Percentiles rank a stretch among this genome's conserved stretches.
These are phyloP conservation scores for Amiota mariae DNA, from an alignment of 2,888 invertebrate genomes.

Conservation along the genomic window DNA sequence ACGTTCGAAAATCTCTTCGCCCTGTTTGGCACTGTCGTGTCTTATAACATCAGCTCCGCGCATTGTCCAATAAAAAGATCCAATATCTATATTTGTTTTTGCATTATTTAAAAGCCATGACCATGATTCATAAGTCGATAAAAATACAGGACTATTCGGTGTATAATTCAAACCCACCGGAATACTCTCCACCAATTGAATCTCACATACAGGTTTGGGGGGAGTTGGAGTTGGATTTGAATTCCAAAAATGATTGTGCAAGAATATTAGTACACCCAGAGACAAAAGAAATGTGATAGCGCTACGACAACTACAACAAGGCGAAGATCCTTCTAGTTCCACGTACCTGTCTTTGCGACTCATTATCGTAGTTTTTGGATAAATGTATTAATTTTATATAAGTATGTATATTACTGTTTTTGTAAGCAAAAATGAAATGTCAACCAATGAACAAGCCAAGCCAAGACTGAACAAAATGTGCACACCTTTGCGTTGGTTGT, in stretches of 20 bases:
- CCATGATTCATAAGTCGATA: conserved; percentile 88
- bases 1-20: conserved; percentile 89
- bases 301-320: too few species aligned
- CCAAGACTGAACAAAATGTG: too few species aligned
- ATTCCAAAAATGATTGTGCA: neutral
- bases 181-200: conserved; percentile 92
- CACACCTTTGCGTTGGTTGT: too few species aligned
- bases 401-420: too few species aligned
- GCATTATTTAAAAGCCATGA: conserved; percentile 84
- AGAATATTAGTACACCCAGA: neutral
- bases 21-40: conserved; percentile 83
- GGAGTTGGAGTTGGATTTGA: too few species aligned
- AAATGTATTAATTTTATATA: too few species aligned
- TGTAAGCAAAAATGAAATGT: too few species aligned
- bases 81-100: conserved; percentile 87
- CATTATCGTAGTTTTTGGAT: too few species aligned
- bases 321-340: too few species aligned
- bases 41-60: conserved; percentile 86
- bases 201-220: conserved; percentile 52
- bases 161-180: conserved; percentile 89
- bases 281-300: too few species aligned
- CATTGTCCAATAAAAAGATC: conserved; percentile 95
- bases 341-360: too few species aligned
- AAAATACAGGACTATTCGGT: conserved; percentile 76
- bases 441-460: too few species aligned